Percentiles rank a stretch among this genome's conserved stretches.
Conservation (phyloP, 1,140 invertebrate genomes). For the Procambarus clarkii region DNA sequence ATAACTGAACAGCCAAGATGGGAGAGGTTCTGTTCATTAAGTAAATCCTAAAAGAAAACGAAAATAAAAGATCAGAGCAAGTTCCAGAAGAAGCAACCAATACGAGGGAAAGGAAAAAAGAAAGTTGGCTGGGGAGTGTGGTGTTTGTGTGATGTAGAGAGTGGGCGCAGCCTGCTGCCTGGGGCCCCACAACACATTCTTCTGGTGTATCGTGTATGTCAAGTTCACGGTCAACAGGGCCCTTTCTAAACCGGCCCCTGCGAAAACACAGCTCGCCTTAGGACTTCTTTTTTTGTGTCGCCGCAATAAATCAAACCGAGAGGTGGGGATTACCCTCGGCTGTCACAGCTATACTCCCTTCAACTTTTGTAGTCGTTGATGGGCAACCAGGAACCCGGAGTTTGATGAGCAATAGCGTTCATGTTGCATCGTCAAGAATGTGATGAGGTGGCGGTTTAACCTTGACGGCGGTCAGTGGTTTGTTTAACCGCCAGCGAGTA, state of each 20-base stretch:
- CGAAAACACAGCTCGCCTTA: background rate
- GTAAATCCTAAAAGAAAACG: background rate
- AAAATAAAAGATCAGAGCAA: background rate
- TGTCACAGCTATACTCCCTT: background rate
- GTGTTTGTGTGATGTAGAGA: background rate
- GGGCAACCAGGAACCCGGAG: background rate
- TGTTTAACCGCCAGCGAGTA: background rate
- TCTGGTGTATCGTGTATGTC: background rate
- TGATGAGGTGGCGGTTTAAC: background rate
- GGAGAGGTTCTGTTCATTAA: no score
- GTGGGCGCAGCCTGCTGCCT: background rate
- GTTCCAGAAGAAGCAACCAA: background rate
- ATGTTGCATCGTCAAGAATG: background rate
- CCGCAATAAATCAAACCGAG: background rate
- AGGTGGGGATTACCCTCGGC: background rate
- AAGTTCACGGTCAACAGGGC: constrained; percentile 15
- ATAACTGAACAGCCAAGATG: no score
- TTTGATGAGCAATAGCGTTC: background rate
- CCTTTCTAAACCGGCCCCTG: background rate
- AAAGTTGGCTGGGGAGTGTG: background rate
- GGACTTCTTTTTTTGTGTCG: background rate
- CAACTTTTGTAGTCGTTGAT: background rate
- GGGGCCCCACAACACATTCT: background rate
- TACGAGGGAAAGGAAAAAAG: background rate
- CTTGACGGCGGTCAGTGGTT: constrained; percentile 5